These are phyloP conservation scores for Spodoptera litura DNA, from an alignment of 1,140 invertebrate species.

Conservation along the genomic window DNA sequence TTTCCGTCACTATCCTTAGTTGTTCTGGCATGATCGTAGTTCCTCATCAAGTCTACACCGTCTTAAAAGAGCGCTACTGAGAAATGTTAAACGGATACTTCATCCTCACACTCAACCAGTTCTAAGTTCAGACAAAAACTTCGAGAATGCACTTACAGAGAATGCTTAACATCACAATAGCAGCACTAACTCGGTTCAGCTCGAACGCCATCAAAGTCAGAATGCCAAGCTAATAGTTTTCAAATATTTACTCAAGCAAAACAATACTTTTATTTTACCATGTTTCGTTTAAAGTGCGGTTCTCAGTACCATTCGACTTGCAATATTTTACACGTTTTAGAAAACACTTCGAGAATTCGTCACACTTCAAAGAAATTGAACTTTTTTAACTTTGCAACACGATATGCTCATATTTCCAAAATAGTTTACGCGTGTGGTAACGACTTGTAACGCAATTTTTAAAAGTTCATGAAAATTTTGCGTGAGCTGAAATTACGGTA, in stretches of 20 bases:
- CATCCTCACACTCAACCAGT: background rate
- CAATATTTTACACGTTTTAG: conserved; percentile 31
- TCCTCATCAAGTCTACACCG: too few relatives aligned
- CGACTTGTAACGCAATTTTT: background rate
- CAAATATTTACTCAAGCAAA: conserved; percentile 27
- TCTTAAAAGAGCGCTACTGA: background rate
- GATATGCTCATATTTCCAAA: conserved; percentile 15
- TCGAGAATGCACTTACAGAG: background rate
- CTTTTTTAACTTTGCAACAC: conserved; percentile 11
- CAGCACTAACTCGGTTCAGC: background rate
- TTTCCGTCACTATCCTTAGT: too few relatives aligned
- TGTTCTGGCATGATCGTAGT: too few relatives aligned
- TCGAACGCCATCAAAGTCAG: conserved; percentile 2
- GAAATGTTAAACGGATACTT: background rate
- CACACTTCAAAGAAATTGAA: conserved; percentile 32
- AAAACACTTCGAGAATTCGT: conserved; percentile 29
- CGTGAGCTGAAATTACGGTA: background rate
- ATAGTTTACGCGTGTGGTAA: conserved; percentile 1
- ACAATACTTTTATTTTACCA: conserved; percentile 31
- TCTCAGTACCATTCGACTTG: conserved; percentile 22
- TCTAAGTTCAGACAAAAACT: background rate
- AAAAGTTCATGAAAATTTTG: conserved; percentile 8
- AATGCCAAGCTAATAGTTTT: conserved; percentile 13
- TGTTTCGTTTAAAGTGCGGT: background rate
- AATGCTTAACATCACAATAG: conserved; percentile 1